Base-by-base conservation (phyloP, 2,113 vertebrate species). In the Typhlomys cinereus region DNA sequence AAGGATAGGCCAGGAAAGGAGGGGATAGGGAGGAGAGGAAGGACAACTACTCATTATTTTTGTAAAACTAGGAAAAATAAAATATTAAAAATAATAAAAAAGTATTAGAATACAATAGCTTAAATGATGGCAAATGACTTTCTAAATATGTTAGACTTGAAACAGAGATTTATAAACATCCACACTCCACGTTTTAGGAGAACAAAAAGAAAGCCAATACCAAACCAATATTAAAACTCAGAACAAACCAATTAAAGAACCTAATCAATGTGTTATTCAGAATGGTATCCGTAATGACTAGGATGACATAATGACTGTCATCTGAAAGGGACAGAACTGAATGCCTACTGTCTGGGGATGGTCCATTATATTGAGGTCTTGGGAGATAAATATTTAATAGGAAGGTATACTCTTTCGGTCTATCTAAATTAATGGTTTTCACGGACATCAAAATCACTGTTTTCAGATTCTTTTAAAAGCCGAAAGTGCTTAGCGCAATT, bases 401-500 rank as follows among this genome's bases (percentile, higher is more conserved):
- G 83, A 92, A 92, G 36, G 34, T 74, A 62, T 12, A 69, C 27
- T 78, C 36, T 79, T 91, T 90, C 48, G 59, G 25, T 59, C 54
- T 75, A 41, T 94, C 54, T 70, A 94, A 94, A 95, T 93, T 66
- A 93, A 91, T 92, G 80, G 64, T 90, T 36, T 94, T 70, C 10
- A 13, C 66, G 83, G 64, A 64, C 84, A 95, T 89, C 44, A 90
- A 91, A n/a, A 87, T 48, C 87, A 75, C 78, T 27, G 71, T 52
- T 91, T 95, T 75, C 81, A 89, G 80, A 48, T 90, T 94, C 76
- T 94, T 94, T 89, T 94, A 64, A 95, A 85, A 79, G 59, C 95
- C 94, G 36, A 36, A 96, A 92, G 46, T 75, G 90, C 85, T 96
- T 75, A 92, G 86, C 57, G 8, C 50, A 96, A 86, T 93, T 96